Evolutionary conservation across 2,888 invertebrate species (phyloP), one percentile per base, ranked within the genome.

Genomic region (Biston betularia): DNA sequence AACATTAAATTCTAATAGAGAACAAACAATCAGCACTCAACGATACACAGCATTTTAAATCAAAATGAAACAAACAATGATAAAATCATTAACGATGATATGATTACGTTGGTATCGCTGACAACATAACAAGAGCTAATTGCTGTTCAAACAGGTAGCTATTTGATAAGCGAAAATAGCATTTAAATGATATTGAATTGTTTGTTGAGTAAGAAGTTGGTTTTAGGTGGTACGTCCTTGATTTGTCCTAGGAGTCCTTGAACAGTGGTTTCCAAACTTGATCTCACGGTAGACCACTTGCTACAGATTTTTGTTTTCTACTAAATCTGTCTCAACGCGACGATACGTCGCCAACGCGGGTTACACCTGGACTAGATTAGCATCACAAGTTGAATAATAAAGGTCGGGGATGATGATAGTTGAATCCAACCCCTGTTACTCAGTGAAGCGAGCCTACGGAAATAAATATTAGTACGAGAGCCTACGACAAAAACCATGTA

Each of bases 101-200:
- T 40, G 53, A 65, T 61, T 52, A 57, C n/a, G 6, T 14, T 61
- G 49, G 65, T 56, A 69, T 69, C 65, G 56, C 58, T 54, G n/a
- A 45, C 15, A 59, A 46, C 35, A 60, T 57, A 53, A 62, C 53
- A 50, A 46, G 34, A 42, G 56, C 62, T 66, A 61, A 66, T 66
- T 62, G 42, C 53, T 46, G 40, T 57, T 46, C 15, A 52, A 38
- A 62, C 45, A 62, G 53, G 56, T 56, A 61, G 49, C 33, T 52
- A 52, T 14, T 44, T 65, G 62, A 62, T 66, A 66, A 62, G 34
- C 40, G 48, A 65, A 61, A 57, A 15, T 52, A 52, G 46, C 57
- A 61, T 53, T 62, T 66, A 53, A 56, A 48, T 61, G 8, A 33
- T 52, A 60, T 44, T 59, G 59, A 35, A n/a, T 34, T 42, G n/a